phyloP scores from a whole-genome alignment of 2,888 invertebrate genomes.

The Plagodis dolabraria region DNA sequence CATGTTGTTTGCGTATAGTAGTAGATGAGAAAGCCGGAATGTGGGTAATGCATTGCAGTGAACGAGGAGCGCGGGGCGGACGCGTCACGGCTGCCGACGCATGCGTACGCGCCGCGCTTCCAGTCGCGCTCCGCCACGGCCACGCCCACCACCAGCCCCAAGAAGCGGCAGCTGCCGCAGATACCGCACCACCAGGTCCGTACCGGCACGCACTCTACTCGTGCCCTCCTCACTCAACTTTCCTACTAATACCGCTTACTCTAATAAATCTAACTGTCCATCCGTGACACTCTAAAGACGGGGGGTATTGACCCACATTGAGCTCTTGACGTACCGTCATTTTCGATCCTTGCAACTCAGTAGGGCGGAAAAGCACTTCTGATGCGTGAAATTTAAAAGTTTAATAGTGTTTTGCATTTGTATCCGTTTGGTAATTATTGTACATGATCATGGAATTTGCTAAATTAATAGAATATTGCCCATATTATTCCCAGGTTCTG shows the following conservation, averaged over 20 bases:
- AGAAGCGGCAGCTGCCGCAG: slow-evolving; percentile 98
- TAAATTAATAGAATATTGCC: too few relatives aligned
- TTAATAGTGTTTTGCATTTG: too few relatives aligned
- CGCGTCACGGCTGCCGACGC: slow-evolving; percentile 76
- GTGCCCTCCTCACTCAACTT: background rate
- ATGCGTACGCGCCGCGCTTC: slow-evolving; percentile 88
- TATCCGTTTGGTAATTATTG: too few relatives aligned
- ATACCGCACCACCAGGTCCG: slow-evolving; percentile 90
- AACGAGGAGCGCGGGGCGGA: slow-evolving; percentile 62
- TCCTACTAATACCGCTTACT: background rate
- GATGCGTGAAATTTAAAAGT: too few relatives aligned
- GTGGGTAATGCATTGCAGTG: slow-evolving; percentile 59
- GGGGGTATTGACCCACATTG: too few relatives aligned
- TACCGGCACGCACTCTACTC: slow-evolving; percentile 1
- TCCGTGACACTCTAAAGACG: too few relatives aligned
- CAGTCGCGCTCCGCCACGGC: slow-evolving; percentile 95
- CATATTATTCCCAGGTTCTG: too few relatives aligned
- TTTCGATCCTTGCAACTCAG: too few relatives aligned
- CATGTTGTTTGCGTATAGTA: slow-evolving; percentile 18
- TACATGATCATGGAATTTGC: too few relatives aligned
- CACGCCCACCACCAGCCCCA: slow-evolving; percentile 97
- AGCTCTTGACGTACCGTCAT: too few relatives aligned
- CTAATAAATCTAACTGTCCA: too few relatives aligned
- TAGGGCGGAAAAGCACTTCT: too few relatives aligned
- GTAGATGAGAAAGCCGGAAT: slow-evolving; percentile 44